Evolutionary conservation across 1,140 invertebrate species (phyloP).

Genomic region (Dinoponera quadriceps): DNA sequence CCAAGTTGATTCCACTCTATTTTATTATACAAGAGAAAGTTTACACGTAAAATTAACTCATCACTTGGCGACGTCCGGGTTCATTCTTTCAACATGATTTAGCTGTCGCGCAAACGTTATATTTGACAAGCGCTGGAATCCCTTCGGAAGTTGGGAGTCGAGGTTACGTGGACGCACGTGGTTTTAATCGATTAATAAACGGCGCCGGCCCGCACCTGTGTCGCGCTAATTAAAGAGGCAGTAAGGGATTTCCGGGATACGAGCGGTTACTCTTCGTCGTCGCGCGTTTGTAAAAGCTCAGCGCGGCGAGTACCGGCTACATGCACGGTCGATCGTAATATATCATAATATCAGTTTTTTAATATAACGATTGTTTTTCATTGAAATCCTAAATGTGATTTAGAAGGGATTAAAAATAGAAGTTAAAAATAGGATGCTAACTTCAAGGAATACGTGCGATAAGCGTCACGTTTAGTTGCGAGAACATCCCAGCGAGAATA

Average conservation of each 20-base stretch:
- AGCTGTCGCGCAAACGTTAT: background rate
- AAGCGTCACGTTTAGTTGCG: too few species aligned
- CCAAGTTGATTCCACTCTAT: too few species aligned
- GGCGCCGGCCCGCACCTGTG: slow-evolving; percentile 37
- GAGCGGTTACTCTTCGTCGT: slow-evolving; percentile 40
- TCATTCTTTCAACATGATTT: background rate
- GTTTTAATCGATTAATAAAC: slow-evolving; percentile 69
- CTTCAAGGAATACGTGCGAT: too few species aligned
- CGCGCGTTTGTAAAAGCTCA: background rate
- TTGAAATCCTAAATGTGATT: too few species aligned
- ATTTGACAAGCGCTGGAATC: background rate
- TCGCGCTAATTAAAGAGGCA: slow-evolving; percentile 50
- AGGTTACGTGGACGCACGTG: slow-evolving; percentile 60
- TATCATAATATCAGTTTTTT: too few species aligned
- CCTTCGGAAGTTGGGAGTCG: slow-evolving; percentile 40
- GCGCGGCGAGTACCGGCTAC: too few species aligned
- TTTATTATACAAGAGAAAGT: background rate
- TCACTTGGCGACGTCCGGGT: background rate
- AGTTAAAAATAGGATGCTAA: too few species aligned
- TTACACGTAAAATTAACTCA: background rate
- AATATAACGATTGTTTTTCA: too few species aligned
- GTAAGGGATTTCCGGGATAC: slow-evolving; percentile 40
- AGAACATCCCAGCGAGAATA: too few species aligned
- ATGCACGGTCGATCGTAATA: too few species aligned
- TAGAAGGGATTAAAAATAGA: too few species aligned